Conservation (phyloP, 2,113 vertebrate species). For the Aleadryas rufinucha region DNA sequence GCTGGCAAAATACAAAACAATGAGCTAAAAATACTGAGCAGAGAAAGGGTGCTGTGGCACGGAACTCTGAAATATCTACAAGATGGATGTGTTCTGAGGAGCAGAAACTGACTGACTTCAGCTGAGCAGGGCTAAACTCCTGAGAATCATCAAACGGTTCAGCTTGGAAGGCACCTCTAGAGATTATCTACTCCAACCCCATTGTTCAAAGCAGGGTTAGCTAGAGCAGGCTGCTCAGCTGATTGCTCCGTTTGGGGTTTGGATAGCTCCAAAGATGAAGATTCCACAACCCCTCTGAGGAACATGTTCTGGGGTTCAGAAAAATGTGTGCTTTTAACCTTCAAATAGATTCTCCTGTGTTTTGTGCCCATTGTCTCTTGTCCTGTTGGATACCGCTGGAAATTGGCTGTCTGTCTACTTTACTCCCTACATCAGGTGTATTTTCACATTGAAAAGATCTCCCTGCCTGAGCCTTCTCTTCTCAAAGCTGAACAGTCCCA, state of each 20-base stretch:
- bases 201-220: neutral
- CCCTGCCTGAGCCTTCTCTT: neutral
- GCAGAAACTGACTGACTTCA: conserved; percentile 40
- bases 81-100: conserved; percentile 43
- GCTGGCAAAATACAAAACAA: conserved; percentile 83
- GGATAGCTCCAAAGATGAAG: neutral
- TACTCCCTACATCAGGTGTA: neutral
- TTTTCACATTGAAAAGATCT: neutral
- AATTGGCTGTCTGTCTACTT: neutral
- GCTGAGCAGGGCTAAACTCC: neutral
- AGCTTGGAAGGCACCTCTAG: neutral
- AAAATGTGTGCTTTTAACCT: neutral
- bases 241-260: neutral
- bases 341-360: neutral
- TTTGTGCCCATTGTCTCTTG: neutral
- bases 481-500: neutral
- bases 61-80: conserved; percentile 59
- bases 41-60: conserved; percentile 67
- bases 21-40: conserved; percentile 79
- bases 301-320: neutral
- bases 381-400: neutral
- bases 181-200: neutral
- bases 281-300: neutral
- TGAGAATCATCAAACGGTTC: neutral
- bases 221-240: neutral